Conservation (phyloP, 2,797 vertebrate genomes). For the Chiloscyllium punctatum region DNA sequence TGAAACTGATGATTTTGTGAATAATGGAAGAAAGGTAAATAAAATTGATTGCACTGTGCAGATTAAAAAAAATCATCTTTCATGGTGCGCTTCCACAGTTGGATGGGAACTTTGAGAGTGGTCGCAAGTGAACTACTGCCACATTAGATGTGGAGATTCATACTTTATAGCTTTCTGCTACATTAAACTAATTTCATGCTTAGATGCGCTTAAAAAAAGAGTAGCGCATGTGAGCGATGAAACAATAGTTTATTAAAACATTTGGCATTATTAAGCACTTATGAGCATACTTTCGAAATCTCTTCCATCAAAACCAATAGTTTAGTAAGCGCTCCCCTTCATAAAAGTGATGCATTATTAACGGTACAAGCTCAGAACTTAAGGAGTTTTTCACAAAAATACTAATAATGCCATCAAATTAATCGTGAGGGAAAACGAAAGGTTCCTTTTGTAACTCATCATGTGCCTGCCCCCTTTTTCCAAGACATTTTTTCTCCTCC, state of each 20-base stretch:
- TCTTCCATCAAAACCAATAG: not conserved
- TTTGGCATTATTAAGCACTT: slow-evolving; percentile 53
- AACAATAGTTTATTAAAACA: slow-evolving; percentile 98
- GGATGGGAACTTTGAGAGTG: slow-evolving; percentile 83
- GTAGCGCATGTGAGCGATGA: slow-evolving; percentile 80
- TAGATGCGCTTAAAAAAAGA: slow-evolving; percentile 95
- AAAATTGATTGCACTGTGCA: slow-evolving; percentile 16
- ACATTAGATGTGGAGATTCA: slow-evolving; percentile 94
- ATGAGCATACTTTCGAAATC: not conserved
- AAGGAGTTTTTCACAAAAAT: not conserved
- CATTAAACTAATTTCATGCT: slow-evolving; percentile 99
- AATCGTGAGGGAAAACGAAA: not conserved
- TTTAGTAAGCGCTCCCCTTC: not conserved
- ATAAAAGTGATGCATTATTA: not conserved
- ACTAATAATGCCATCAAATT: not conserved
- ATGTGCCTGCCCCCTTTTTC: not conserved
- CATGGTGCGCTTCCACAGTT: slow-evolving; percentile 92
- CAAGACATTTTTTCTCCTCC: not conserved
- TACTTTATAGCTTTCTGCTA: slow-evolving; percentile 99
- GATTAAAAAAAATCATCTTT: slow-evolving; percentile 71
- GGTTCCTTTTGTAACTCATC: not conserved
- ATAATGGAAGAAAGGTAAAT: slow-evolving; percentile 10
- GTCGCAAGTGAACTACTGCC: slow-evolving; percentile 84
- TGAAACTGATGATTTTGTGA: not conserved
- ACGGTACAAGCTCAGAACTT: not conserved